Evolutionary conservation across 2,113 vertebrate genomes (phyloP), one percentile per base, ranked within the genome.

Genomic region (Larimichthys polyactis): DNA sequence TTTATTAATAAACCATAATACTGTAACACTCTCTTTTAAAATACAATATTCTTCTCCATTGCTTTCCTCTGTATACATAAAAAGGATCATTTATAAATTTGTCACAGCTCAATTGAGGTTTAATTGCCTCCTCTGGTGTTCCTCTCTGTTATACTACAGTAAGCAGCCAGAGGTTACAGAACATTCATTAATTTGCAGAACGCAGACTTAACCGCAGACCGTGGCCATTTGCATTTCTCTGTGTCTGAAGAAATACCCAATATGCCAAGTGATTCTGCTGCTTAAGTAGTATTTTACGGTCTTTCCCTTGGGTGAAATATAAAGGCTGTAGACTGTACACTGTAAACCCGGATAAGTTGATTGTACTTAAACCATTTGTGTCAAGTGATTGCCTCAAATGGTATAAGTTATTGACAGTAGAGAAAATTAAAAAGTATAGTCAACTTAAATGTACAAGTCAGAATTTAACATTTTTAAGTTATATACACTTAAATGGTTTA

Each of bases 221-320:
- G 19, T 52, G 3, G 51, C 49, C 52, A 55, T 59, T 59, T 29
- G 16, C 15, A 59, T 29, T 59, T 29, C 22, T 27, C 57, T 16
- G 14, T 3, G 58, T 29, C 15, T 32, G 58, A 60, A 16, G 14
- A 32, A 32, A 4, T 59, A 27, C 29, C 7, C 57, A 29, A 17
- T 32, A 59, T 59, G 27, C 5, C 14, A 5, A 57, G 2, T 19
- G 29, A 32, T 19, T 60, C 29, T 71, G 58, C 15, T 40, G 59
- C 4, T 32, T 29, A 17, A 36, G 5, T 62, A 22, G 17, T 8
- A 57, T 57, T 44, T 52, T 54, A 54, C 48, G 9, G 3, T 43
- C 32, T 20, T 20, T 75, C 32, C n/a, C 60, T 15, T 20, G 36
- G 49, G 73, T 52, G 29, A 17, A 75, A 64, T 65, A 24, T 24